Base-by-base conservation (phyloP, 2,888 invertebrate genomes). In the Latrodectus hesperus region DNA sequence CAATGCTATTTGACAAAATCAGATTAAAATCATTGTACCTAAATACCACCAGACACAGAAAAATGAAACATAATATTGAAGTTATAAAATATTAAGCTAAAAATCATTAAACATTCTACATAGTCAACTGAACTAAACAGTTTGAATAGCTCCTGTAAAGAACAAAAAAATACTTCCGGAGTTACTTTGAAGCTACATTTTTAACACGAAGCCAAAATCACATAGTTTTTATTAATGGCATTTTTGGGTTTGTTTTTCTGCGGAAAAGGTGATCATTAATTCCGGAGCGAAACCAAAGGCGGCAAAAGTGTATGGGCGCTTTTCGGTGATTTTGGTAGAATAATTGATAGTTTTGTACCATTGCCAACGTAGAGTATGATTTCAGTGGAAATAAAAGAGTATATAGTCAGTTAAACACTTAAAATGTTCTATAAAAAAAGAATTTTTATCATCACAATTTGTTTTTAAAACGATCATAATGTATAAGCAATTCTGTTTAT, bases 181-280 rank as follows among this genome's bases (percentile, higher is more conserved):
- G 12, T n/a, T 26, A 22, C 26, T 68, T 68, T 68, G 17, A 60
- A 12, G 60, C 60, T 60, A 60, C 60, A 60, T 60, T 60, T 60
- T 60, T 60, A 60, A 60, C 52, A 10, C n/a, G 12, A 67, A 78
- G 17, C 49, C 76, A 76, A n/a, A 22, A 67, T 65, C 76, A 22
- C 9, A 38, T 52, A 52, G 68, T 26, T 68, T 78, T 68, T 68
- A 78, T 78, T 78, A 78, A 78, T 78, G 78, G 26, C 67, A 55
- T 70, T 78, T 78, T 70, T 22, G 17, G 22, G 68, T 78, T 78
- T 78, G 78, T 78, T 78, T 68, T 78, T 78, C 67, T 70, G 60
- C 60, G n/a, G 53, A 67, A 78, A 70, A 26, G 26, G 53, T 38
- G 38, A 70, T 52, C 78, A 78, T 78, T 78, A 78, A 70, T 78